Percentiles rank a stretch among this genome's conserved stretches.
These are phyloP conservation scores for Brachyptera risi DNA, from an alignment of 2,888 invertebrate genomes.

Conservation along the genomic window DNA sequence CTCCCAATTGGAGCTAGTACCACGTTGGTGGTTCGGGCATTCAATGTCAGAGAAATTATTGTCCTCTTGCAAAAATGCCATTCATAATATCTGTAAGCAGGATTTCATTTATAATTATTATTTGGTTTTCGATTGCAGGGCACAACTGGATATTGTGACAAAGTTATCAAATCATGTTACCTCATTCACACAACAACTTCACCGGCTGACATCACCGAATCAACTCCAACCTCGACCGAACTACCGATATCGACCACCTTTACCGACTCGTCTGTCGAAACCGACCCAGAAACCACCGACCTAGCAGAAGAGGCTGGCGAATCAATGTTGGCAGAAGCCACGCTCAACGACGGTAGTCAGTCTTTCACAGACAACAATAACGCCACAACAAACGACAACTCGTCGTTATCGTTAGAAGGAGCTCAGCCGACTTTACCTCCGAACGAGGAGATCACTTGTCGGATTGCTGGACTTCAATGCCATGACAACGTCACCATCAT, in stretches of 20 bases:
- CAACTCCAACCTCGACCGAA: neutral
- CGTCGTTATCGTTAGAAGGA: neutral
- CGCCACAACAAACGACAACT: neutral
- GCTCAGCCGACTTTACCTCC: neutral
- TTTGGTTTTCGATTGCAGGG: neutral
- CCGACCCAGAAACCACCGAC: too few relatives aligned
- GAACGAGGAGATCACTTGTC: neutral
- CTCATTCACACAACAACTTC: neutral
- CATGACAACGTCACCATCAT: constrained; percentile 1
- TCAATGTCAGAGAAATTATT: too few relatives aligned
- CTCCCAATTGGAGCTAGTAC: too few relatives aligned
- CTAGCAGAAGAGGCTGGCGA: too few relatives aligned
- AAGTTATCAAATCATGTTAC: neutral
- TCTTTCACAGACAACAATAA: neutral
- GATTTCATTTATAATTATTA: neutral
- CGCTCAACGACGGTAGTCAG: too few relatives aligned
- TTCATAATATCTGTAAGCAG: neutral
- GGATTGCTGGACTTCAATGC: neutral
- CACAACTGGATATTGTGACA: neutral
- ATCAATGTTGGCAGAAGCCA: too few relatives aligned
- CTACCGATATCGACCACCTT: too few relatives aligned
- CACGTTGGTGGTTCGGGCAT: too few relatives aligned
- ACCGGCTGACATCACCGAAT: too few relatives aligned
- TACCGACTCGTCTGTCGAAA: too few relatives aligned
- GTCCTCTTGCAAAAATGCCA: too few relatives aligned